These are phyloP conservation scores for Drosophila athabasca DNA, from an alignment of 1,140 invertebrate genomes.

Conservation along the genomic window DNA sequence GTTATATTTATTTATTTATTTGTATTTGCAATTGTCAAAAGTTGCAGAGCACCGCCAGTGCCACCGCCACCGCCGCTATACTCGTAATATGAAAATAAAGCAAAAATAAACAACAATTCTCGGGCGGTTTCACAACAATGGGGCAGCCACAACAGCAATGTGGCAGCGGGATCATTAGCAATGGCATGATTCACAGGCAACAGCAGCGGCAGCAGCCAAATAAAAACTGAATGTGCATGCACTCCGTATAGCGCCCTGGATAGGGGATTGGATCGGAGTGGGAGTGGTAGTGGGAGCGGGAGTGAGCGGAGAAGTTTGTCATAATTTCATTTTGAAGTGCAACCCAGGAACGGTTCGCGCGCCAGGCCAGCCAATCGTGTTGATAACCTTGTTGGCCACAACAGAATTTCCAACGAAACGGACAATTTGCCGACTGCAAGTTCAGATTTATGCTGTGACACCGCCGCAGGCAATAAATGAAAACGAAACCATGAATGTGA, in stretches of 20 bases:
- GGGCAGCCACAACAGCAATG: conserved; percentile 14
- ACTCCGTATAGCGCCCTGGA: neutral
- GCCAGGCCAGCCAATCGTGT: conserved; percentile 30
- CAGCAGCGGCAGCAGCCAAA: conserved; percentile 5
- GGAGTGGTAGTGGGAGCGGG: neutral
- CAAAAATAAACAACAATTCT: conserved; percentile 48
- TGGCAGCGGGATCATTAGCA: conserved; percentile 61
- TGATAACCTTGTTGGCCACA: conserved; percentile 80
- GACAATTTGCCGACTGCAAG: conserved; percentile 49
- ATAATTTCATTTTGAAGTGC: conserved; percentile 70
- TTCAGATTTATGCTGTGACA: conserved; percentile 49
- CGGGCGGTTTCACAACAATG: conserved; percentile 64
- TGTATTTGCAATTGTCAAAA: conserved; percentile 64
- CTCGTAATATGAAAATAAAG: conserved; percentile 51
- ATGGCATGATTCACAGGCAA: conserved; percentile 72
- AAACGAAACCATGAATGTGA: conserved; percentile 53
- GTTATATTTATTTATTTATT: conserved; percentile 70
- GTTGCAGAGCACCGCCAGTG: conserved; percentile 17
- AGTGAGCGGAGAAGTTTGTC: conserved; percentile 49
- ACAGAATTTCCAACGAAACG: conserved; percentile 64
- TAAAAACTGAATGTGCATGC: conserved; percentile 17
- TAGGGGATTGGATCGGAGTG: neutral
- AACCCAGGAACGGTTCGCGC: conserved; percentile 19
- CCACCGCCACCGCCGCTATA: neutral
- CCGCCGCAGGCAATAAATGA: conserved; percentile 56